Conservation (phyloP, 2,888 invertebrate genomes). For the Nomada fabriciana region DNA sequence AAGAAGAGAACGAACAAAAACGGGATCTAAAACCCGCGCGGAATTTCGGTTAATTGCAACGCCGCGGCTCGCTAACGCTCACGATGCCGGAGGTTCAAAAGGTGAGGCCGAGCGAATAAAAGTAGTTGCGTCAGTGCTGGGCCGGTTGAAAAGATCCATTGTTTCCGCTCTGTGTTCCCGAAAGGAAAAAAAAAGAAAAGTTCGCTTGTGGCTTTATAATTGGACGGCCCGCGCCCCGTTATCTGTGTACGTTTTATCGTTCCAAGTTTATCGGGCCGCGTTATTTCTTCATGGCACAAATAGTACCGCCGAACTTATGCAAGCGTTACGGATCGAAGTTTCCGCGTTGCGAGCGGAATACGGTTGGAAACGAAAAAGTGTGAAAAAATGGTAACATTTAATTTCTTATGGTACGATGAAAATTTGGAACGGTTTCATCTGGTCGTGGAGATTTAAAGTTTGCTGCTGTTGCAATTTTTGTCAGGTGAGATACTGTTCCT, state of each 20-base stretch:
- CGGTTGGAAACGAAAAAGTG: not conserved
- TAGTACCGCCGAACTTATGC: slow-evolving; percentile 33
- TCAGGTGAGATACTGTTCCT: too few relatives aligned
- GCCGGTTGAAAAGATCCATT: slow-evolving; percentile 50
- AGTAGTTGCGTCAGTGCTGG: slow-evolving; percentile 50
- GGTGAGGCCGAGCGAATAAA: slow-evolving; percentile 49
- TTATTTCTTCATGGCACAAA: slow-evolving; percentile 53
- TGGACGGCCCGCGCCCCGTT: slow-evolving; percentile 31
- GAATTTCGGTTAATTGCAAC: slow-evolving; percentile 54
- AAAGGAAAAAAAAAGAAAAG: slow-evolving; percentile 35
- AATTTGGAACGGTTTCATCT: not conserved
- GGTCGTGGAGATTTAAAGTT: not conserved
- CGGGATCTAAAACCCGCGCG: slow-evolving; percentile 7
- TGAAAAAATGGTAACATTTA: slow-evolving; percentile 2
- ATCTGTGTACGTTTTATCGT: slow-evolving; percentile 52
- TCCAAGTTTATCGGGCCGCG: slow-evolving; percentile 43
- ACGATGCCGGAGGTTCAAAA: slow-evolving; percentile 35
- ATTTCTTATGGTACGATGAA: not conserved
- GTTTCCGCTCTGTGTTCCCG: slow-evolving; percentile 52
- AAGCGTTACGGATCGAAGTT: slow-evolving; percentile 30
- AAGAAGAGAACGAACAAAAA: not conserved
- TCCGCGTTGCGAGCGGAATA: slow-evolving; percentile 1
- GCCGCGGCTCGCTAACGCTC: slow-evolving; percentile 40
- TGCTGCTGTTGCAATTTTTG: too few relatives aligned
- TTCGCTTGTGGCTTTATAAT: slow-evolving; percentile 55